phyloP scores from a whole-genome alignment of 2,113 vertebrate species.

The Calyptomena viridis region DNA sequence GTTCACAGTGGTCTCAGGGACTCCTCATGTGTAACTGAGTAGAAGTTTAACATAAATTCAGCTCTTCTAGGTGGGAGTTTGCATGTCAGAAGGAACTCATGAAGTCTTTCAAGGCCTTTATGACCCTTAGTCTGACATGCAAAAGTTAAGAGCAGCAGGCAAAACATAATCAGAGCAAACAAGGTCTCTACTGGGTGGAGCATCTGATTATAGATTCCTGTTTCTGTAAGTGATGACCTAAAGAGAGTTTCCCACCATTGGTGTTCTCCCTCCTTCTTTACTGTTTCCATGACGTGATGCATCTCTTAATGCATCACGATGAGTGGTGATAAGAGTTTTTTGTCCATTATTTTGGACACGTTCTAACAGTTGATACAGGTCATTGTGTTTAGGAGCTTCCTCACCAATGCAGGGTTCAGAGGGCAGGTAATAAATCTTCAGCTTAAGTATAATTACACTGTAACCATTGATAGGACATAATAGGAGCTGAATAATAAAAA shows the following conservation, averaged over 20 bases:
- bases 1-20: not conserved
- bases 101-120: not conserved
- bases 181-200: not conserved
- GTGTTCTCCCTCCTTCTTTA: not conserved
- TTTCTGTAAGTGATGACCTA: not conserved
- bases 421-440: not conserved
- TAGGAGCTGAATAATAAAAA: not conserved
- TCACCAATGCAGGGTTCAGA: not conserved
- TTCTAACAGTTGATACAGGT: not conserved
- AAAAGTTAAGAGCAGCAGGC: not conserved
- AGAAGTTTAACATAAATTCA: not conserved
- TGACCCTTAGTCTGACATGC: not conserved
- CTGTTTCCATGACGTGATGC: not conserved
- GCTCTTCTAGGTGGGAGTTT: not conserved
- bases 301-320: not conserved
- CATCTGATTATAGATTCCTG: not conserved
- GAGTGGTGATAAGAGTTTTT: not conserved
- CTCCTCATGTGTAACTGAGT: not conserved
- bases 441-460: not conserved
- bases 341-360: rapidly evolving
- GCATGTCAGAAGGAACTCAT: not conserved
- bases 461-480: not conserved
- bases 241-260: not conserved
- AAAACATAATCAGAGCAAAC: not conserved
- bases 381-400: not conserved